Percentiles rank a stretch among this genome's conserved stretches.
These are phyloP conservation scores for Melierax canorus DNA, from an alignment of 2,113 vertebrate species.

Conservation along the genomic window DNA sequence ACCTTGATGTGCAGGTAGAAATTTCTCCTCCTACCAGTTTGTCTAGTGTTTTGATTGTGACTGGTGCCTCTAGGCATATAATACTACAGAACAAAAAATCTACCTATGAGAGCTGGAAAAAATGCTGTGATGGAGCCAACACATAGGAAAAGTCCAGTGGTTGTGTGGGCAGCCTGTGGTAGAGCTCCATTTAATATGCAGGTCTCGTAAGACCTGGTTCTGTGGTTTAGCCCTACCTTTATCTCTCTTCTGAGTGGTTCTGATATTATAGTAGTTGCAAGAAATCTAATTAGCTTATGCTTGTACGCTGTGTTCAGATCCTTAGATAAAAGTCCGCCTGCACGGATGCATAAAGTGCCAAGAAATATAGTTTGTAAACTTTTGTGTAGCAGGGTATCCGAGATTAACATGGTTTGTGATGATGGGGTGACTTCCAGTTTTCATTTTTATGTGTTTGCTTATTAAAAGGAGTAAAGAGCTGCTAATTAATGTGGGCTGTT, in stretches of 20 bases:
- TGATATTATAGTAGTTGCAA: background rate
- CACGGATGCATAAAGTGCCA: background rate
- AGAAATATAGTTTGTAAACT: background rate
- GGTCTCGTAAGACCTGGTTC: background rate
- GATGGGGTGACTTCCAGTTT: background rate
- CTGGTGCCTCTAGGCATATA: background rate
- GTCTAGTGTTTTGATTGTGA: background rate
- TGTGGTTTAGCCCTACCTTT: background rate
- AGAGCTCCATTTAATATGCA: accelerated
- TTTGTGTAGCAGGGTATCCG: background rate
- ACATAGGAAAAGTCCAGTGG: accelerated
- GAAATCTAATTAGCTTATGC: constrained; percentile 32
- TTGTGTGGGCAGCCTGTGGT: background rate
- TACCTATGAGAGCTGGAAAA: background rate
- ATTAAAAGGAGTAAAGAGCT: background rate
- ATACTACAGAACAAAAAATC: accelerated
- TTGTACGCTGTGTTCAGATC: background rate
- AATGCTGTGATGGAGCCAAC: background rate
- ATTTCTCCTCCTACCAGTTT: background rate
- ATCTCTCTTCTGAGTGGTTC: background rate
- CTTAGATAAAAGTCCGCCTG: background rate
- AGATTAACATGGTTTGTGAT: background rate
- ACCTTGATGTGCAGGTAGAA: background rate
- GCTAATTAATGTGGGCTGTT: background rate
- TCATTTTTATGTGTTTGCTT: background rate